These are phyloP conservation scores for Bathybates hornii DNA, from an alignment of 2,113 vertebrate species.

Conservation along the genomic window DNA sequence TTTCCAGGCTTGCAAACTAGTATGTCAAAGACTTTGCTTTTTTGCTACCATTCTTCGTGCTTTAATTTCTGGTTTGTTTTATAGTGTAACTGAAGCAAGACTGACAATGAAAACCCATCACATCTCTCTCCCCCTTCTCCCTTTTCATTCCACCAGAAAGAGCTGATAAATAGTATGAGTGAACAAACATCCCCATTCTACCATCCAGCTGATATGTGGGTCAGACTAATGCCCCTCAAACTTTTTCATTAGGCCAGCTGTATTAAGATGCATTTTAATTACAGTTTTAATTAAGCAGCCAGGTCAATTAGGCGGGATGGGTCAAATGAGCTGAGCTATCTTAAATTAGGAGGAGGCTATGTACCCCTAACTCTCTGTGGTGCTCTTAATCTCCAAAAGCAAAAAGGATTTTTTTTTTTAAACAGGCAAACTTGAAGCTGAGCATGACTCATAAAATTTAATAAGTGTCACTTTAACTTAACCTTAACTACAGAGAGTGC, in stretches of 20 bases:
- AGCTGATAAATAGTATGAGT: not conserved
- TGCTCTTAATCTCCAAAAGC: not conserved
- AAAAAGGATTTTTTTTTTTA: not conserved
- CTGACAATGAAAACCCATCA: not conserved
- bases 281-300: conserved; percentile 41
- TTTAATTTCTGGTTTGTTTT: not conserved
- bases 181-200: not conserved
- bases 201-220: not conserved
- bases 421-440: not conserved
- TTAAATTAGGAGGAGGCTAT: not conserved
- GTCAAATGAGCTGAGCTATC: conserved; percentile 11
- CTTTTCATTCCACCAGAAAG: not conserved
- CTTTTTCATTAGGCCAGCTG: conserved; percentile 9
- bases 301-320: not conserved
- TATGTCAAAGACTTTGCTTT: not conserved
- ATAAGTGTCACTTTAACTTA: not conserved
- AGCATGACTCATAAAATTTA: not conserved
- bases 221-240: not conserved
- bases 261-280: conserved; percentile 29
- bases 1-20: not conserved
- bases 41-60: not conserved
- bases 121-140: not conserved
- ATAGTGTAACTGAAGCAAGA: not conserved
- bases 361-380: not conserved
- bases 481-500: not conserved